Evolutionary conservation across 1,140 invertebrate genomes (phyloP), one percentile per base, ranked within the genome.

Genomic region (Drosophila trapezifrons): DNA sequence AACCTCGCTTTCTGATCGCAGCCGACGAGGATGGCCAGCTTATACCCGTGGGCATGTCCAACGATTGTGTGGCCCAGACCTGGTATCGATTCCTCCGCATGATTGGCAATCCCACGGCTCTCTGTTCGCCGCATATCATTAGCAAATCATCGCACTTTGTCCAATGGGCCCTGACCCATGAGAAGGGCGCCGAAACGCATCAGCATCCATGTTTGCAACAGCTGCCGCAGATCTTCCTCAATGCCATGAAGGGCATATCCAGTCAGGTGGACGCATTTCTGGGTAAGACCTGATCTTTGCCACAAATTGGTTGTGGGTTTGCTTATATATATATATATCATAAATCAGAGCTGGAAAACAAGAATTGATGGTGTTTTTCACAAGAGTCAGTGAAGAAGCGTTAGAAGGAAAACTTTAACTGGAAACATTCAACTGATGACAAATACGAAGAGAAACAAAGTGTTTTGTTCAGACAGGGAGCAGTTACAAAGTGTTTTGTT

Each of bases 1-100:
- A 67, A 66, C 45, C n/a, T n/a, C n/a, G n/a, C n/a, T n/a, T n/a
- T n/a, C n/a, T n/a, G n/a, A n/a, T n/a, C n/a, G n/a, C 82, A 98
- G 97, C 94, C 76, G 97, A 98, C 67, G 97, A 98, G 83, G 97
- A 98, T 91, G 93, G 94, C 7, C 94, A 95, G 76, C 90, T 98
- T 5, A 96, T 98, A 47, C 96, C 97, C 17, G 83, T 92, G 6
- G 95, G 95, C 42, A 98, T 99, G 96, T 94, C 94, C 20, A 95
- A 97, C 75, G 97, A 99, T 91, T 96, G 96, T 69, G 95, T 99
- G 15, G 96, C 97, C 38, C 98, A 99, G 93, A 96, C 96, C 84
- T 99, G 98, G 98, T 99, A 98, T 93, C 94, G 98, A 63, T 96
- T 99, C 80, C 92, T 99, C 38, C 97, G 98, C 78, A 97, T 96